These are phyloP conservation scores for Leptinotarsa tumamoca DNA, from an alignment of 2,888 invertebrate genomes.

Conservation along the genomic window DNA sequence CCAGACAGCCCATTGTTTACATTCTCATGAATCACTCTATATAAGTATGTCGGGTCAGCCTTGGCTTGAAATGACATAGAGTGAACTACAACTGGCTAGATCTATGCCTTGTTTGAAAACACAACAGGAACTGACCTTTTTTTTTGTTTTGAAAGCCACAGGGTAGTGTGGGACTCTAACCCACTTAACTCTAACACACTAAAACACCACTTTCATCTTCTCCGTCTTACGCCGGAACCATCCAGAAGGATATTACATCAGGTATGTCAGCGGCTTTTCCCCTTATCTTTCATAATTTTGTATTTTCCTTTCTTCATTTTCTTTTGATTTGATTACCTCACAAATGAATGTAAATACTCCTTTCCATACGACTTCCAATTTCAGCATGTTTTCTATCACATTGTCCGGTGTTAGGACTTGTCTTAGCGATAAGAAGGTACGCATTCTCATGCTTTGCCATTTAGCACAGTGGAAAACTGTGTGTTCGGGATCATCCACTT, in stretches of 20 bases:
- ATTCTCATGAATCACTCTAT: no score
- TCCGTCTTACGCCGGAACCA: background rate
- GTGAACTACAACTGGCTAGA: no score
- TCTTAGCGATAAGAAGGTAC: background rate
- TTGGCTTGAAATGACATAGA: no score
- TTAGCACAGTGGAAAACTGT: constrained; percentile 28
- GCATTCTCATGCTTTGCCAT: constrained; percentile 12
- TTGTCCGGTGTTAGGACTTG: background rate
- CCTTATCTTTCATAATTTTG: background rate
- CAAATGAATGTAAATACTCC: background rate
- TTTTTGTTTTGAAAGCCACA: no score
- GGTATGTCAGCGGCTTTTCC: background rate
- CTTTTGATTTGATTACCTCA: background rate
- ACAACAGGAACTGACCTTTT: no score
- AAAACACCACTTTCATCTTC: background rate
- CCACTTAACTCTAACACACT: background rate
- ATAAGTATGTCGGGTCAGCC: no score
- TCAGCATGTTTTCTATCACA: background rate
- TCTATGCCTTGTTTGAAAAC: no score
- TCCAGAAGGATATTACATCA: background rate
- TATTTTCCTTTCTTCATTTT: background rate
- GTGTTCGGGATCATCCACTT: constrained; percentile 29
- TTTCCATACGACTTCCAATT: background rate
- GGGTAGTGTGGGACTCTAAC: background rate
- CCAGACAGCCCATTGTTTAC: no score